Conservation (phyloP, 2,888 invertebrate species). For the Sinelater perroti region DNA sequence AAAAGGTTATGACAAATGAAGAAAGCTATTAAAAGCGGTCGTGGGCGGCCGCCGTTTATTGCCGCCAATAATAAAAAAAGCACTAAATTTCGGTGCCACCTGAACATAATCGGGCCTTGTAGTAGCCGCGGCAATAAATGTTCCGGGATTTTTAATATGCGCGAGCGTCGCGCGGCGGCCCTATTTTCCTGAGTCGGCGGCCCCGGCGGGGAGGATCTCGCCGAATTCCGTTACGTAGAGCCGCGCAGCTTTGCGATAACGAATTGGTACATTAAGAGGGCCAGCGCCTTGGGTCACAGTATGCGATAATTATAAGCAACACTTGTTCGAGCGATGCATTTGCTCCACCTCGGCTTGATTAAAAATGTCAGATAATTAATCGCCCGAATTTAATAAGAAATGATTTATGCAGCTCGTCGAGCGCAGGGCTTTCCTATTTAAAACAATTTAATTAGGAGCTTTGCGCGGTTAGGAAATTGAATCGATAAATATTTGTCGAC, state of each 20-base stretch:
- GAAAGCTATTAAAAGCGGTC: constrained; percentile 23
- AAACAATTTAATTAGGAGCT: too few species aligned
- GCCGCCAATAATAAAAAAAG: constrained; percentile 27
- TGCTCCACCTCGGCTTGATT: not conserved
- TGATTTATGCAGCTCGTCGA: not conserved
- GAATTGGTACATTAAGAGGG: too few species aligned
- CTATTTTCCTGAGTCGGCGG: too few species aligned
- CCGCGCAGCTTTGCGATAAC: too few species aligned
- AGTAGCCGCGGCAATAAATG: constrained; percentile 22
- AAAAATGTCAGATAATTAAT: not conserved
- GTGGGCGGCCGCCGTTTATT: constrained; percentile 29
- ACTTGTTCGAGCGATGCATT: not conserved
- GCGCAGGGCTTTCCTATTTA: too few species aligned
- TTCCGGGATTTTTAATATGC: not conserved
- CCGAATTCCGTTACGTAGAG: too few species aligned
- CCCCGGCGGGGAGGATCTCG: too few species aligned
- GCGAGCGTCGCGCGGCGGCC: too few species aligned
- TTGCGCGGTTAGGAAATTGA: too few species aligned
- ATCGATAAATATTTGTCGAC: too few species aligned
- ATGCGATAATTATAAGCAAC: not conserved
- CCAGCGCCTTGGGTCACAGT: too few species aligned
- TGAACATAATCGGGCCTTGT: constrained; percentile 23
- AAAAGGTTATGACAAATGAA: constrained; percentile 25
- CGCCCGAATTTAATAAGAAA: not conserved
- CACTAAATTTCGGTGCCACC: constrained; percentile 26